Percentiles rank a stretch among this genome's conserved stretches.
Evolutionary conservation across 1,140 invertebrate species (phyloP).

Genomic region (Trichonephila inaurata): DNA sequence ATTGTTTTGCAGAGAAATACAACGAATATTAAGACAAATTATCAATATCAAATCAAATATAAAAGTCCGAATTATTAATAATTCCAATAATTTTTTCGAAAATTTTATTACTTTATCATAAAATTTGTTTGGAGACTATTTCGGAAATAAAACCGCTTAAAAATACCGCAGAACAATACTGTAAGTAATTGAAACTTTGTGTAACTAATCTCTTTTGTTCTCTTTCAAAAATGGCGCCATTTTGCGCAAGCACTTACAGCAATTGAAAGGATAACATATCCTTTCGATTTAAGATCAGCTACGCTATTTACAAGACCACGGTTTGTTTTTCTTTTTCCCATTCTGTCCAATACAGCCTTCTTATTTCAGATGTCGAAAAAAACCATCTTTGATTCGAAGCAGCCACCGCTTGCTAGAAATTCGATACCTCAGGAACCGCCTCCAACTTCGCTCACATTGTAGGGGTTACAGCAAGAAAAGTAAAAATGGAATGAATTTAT

Average conservation of each 20-base stretch:
- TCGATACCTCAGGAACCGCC: background rate
- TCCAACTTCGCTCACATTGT: background rate
- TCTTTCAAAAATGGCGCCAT: slow-evolving; percentile 10
- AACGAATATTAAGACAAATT: too few relatives aligned
- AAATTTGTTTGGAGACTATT: background rate
- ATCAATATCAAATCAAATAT: too few relatives aligned
- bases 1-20: too few relatives aligned
- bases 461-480: background rate
- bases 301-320: background rate
- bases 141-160: background rate
- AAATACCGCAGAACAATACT: background rate
- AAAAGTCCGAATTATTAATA: too few relatives aligned
- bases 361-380: slow-evolving; percentile 26
- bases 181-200: background rate
- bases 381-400: slow-evolving; percentile 26
- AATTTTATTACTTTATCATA: too few relatives aligned
- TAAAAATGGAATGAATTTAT: background rate
- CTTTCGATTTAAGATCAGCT: background rate
- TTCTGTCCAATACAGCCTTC: background rate
- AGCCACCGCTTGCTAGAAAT: background rate
- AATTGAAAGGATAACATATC: slow-evolving; percentile 35
- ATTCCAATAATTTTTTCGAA: too few relatives aligned
- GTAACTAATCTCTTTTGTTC: background rate
- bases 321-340: background rate
- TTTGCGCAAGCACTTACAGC: background rate